Evolutionary conservation across 2,797 vertebrate genomes (phyloP).

Genomic region (Phataginus tetradactyla): DNA sequence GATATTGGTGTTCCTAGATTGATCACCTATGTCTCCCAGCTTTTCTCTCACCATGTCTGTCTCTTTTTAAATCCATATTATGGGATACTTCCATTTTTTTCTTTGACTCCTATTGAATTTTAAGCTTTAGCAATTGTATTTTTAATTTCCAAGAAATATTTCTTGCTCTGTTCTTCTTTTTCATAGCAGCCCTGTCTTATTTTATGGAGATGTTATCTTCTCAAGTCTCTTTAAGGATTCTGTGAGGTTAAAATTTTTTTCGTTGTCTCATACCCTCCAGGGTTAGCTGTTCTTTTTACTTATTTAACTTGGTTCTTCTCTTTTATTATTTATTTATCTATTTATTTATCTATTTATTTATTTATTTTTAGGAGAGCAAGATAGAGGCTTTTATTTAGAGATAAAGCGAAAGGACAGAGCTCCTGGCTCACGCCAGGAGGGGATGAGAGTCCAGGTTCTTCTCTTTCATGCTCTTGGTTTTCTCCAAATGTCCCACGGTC

Average conservation of each 20-base stretch:
- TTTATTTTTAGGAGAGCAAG: no score
- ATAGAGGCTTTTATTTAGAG: no score
- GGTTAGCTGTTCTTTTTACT: neutral
- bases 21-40: neutral
- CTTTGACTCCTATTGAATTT: neutral
- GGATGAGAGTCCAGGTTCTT: neutral
- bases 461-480: neutral
- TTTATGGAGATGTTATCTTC: neutral
- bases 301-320: neutral
- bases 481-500: neutral
- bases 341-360: no score
- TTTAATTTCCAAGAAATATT: conserved; percentile 35
- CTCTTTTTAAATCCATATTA: neutral
- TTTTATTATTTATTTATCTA: neutral
- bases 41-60: neutral
- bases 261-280: neutral
- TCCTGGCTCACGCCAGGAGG: no score
- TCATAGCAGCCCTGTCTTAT: neutral
- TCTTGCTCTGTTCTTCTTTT: conserved; percentile 14
- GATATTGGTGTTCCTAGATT: fast-evolving
- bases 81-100: neutral
- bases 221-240: neutral
- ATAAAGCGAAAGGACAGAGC: no score
- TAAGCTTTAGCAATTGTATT: neutral
- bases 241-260: neutral